Evolutionary conservation across 1,140 invertebrate species (phyloP).

Genomic region (Diorhabda elongata): DNA sequence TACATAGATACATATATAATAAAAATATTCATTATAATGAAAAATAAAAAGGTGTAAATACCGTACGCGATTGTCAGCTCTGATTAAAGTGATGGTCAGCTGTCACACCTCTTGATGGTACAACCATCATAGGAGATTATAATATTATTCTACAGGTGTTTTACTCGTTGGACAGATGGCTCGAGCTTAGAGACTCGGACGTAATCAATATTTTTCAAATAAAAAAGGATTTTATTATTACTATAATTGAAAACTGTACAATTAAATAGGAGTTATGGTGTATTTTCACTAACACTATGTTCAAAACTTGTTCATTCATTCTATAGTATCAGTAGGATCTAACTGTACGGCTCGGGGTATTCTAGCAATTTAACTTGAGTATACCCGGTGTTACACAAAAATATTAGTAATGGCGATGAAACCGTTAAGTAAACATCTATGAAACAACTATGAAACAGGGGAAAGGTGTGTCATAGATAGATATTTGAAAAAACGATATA

Average conservation of each 20-base stretch:
- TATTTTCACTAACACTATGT: neutral
- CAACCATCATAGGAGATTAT: neutral
- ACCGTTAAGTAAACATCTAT: too few relatives aligned
- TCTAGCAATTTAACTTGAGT: neutral
- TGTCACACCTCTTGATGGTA: constrained; percentile 3
- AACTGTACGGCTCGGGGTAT: neutral
- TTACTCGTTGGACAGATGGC: neutral
- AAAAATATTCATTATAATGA: neutral
- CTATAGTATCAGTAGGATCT: neutral
- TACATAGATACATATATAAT: neutral
- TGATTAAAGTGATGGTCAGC: constrained; percentile 3
- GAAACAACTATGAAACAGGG: too few relatives aligned
- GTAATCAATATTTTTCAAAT: neutral
- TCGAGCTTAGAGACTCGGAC: neutral
- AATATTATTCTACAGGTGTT: neutral
- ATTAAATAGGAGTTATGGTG: neutral
- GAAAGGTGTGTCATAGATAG: too few relatives aligned
- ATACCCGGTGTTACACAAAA: too few relatives aligned
- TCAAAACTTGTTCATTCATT: neutral
- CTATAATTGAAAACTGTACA: neutral
- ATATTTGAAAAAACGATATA: too few relatives aligned
- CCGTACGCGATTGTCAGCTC: neutral
- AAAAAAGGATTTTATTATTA: neutral
- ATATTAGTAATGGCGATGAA: too few relatives aligned
- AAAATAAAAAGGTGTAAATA: neutral